Conservation (phyloP, 1,140 invertebrate species). For the Diuraphis noxia region DNA sequence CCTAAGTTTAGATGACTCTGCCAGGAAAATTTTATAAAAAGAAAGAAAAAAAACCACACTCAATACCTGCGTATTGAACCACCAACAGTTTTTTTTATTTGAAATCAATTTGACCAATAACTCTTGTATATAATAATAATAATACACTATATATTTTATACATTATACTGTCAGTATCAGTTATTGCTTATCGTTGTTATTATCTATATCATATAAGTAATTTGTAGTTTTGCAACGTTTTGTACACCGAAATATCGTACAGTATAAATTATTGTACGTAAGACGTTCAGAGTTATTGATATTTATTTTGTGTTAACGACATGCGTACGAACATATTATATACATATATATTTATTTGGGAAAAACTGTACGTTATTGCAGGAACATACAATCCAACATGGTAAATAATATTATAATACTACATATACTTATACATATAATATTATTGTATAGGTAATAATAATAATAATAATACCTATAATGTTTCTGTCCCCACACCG, state of each 20-base stretch:
- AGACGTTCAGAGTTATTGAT: constrained; percentile 2
- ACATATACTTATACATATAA: background rate
- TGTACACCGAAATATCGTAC: background rate
- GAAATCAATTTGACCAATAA: background rate
- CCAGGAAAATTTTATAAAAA: no score
- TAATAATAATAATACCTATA: no score
- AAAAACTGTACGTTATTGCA: background rate
- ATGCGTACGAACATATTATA: background rate
- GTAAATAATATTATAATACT: background rate
- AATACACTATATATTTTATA: background rate
- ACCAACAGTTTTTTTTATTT: background rate
- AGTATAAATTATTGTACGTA: background rate
- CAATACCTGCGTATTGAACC: background rate
- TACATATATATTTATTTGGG: background rate
- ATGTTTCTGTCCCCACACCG: background rate
- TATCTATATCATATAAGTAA: background rate
- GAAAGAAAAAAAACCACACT: no score
- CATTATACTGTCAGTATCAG: background rate
- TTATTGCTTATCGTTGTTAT: background rate
- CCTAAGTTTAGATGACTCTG: no score
- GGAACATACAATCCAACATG: background rate
- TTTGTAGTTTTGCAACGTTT: background rate
- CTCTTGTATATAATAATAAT: background rate
- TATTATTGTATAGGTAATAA: background rate
- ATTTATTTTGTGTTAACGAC: constrained; percentile 3